phyloP scores from a whole-genome alignment of 1,140 invertebrate genomes.

The Brachionus plicatilis region DNA sequence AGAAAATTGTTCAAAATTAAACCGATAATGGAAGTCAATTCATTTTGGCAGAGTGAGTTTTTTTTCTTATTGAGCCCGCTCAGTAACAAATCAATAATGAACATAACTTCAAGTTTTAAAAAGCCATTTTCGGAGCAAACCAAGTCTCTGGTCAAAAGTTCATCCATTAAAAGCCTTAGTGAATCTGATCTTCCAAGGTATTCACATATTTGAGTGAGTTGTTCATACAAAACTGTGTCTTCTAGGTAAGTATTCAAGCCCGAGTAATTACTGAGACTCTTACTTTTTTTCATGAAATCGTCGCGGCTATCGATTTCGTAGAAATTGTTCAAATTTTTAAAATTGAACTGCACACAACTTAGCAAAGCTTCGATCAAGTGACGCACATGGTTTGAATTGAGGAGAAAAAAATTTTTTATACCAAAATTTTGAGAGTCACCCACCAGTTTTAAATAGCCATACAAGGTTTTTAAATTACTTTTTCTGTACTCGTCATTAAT shows the following conservation, averaged over 20 bases:
- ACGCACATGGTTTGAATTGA: neutral
- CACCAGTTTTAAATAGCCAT: slow-evolving; percentile 24
- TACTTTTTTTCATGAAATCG: slow-evolving; percentile 13
- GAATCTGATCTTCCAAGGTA: slow-evolving; percentile 1
- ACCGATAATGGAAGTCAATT: neutral
- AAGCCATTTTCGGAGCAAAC: neutral
- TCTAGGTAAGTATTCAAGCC: slow-evolving; percentile 26
- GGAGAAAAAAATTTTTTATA: neutral
- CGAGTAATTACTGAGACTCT: neutral
- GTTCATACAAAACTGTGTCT: slow-evolving; percentile 1
- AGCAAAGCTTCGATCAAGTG: slow-evolving; percentile 13
- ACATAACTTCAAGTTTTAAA: neutral
- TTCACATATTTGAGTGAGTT: neutral
- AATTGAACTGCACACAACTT: slow-evolving; percentile 26
- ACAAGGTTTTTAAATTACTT: neutral
- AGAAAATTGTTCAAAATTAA: neutral
- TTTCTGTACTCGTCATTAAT: neutral
- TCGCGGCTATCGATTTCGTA: slow-evolving; percentile 13
- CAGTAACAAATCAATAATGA: neutral
- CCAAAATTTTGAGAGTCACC: neutral
- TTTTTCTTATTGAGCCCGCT: neutral
- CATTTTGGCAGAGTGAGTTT: neutral
- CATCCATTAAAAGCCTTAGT: neutral
- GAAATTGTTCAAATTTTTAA: slow-evolving; percentile 1
- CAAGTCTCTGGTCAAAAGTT: neutral